Base-by-base conservation (phyloP, 2,797 vertebrate genomes). In the Lepus oiostolus region DNA sequence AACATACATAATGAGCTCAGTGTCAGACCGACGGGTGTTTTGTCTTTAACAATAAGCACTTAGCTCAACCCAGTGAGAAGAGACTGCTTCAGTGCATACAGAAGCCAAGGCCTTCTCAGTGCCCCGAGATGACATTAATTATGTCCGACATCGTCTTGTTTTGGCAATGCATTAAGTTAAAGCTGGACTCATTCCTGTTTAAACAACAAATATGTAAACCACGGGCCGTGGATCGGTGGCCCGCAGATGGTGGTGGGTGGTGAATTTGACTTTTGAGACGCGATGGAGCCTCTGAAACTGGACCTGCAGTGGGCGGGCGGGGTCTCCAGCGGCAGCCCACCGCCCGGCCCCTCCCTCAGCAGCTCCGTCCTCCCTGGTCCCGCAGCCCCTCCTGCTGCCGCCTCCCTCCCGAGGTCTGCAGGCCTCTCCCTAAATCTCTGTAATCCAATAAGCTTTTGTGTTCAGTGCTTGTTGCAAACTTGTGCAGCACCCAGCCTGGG, bases 71-170 rank as follows among this genome's bases (percentile, higher is more conserved):
- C 99, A 99, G 99, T 99, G 99, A 99, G 99, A 99, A 99, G 98
- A 99, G 99, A 99, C 99, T 98, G 98, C 98, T 99, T 98, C 98
- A 98, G 98, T 99, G 99, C 99, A 99, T 99, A 99, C 99, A 98
- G 99, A 99, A 98, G 98, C 98, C 97, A 96, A 96, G 98, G 97
- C 96, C 98, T 93, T 97, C 98, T 96, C 96, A 95, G 84, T 95
- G 95, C 86, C 80, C 85, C 96, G 91, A 96, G 85, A 95, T 95
- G 97, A 97, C 96, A 85, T 96, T 98, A 98, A 98, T 98, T 97
- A 97, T 97, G 97, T 93, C 96, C 89, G 97, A 96, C 97, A 93
- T 52, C 94, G 94, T 96, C 90, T 97, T 97, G 96, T 96, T 94
- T 98, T 97, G 95, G 95, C 97, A 96, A 96, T 92, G 85, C 95